Evolutionary conservation across 1,140 invertebrate genomes (phyloP).

Genomic region (Drosophila ohnishii): DNA sequence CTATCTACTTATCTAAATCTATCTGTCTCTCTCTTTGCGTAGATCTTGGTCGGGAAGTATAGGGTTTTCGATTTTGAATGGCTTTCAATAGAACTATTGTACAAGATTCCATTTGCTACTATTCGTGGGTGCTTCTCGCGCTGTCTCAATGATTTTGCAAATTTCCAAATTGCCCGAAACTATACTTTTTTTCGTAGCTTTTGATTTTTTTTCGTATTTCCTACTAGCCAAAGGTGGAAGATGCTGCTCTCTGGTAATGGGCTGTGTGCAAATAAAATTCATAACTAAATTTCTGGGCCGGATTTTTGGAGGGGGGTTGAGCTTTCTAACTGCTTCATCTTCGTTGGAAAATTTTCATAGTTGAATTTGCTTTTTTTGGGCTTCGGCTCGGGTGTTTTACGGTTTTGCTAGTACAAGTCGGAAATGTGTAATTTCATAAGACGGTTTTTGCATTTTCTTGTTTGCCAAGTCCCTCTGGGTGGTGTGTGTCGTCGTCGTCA

Average conservation of each 20-base stretch:
- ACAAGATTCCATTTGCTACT: slow-evolving; percentile 82
- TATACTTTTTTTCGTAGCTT: slow-evolving; percentile 6
- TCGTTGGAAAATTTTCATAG: slow-evolving; percentile 47
- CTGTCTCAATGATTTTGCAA: slow-evolving; percentile 77
- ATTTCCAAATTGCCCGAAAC: slow-evolving; percentile 77
- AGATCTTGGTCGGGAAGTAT: slow-evolving; percentile 32
- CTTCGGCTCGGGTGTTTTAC: slow-evolving; percentile 51
- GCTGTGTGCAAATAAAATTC: slow-evolving; percentile 49
- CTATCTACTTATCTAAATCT: slow-evolving; percentile 17
- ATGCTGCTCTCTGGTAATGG: slow-evolving; percentile 31
- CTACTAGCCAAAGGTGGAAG: slow-evolving; percentile 50
- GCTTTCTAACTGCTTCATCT: slow-evolving; percentile 37
- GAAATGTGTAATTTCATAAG: slow-evolving; percentile 82
- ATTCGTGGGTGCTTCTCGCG: slow-evolving; percentile 54
- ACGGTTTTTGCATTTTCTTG: slow-evolving; percentile 73
- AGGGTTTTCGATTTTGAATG: slow-evolving; percentile 29
- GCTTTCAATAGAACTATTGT: slow-evolving; percentile 79
- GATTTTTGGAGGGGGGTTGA: slow-evolving; percentile 5
- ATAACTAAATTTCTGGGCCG: slow-evolving; percentile 63
- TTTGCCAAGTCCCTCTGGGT: slow-evolving; percentile 64
- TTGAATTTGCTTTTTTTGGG: slow-evolving; percentile 61
- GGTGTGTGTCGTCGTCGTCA: slow-evolving; percentile 43
- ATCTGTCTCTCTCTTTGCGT: slow-evolving; percentile 56
- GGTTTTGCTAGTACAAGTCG: slow-evolving; percentile 73
- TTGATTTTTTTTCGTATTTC: slow-evolving; percentile 6